Evolutionary conservation across 2,888 invertebrate genomes (phyloP), one percentile per base, ranked within the genome.

Genomic region (Caenorhabditis sp.): DNA sequence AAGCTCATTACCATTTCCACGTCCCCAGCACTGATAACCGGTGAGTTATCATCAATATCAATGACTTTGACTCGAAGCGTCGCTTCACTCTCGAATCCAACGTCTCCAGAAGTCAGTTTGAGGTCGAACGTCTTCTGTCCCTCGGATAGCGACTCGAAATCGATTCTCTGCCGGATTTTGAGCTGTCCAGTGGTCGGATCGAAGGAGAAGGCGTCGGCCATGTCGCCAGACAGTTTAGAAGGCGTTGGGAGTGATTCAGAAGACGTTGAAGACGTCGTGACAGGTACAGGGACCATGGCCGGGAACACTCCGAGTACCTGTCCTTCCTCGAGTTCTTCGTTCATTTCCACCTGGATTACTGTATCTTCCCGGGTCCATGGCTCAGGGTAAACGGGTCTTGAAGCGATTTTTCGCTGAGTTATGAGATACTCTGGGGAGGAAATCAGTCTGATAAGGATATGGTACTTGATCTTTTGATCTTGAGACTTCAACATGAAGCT

Each of bases 11-110:
- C 82, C 44, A 64, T 61, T 15, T 61, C 74, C 11, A 70, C n/a
- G 4, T 69, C 44, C n/a, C 44, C 61, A 18, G 69, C 44, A 26
- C 60, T 53, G 35, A 88, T 80, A 11, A 71, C 61, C 9, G 88
- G 88, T 3, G 86, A 58, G 32, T 88, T 86, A 69, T 88, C 88
- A 69, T 88, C 87, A 22, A 84, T 56, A 51, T 88, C 86, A 18
- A 81, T 3, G 22, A 88, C 70, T 11, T 64, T 47, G 13, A 88
- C 51, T 47, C 60, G 64, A 35, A 88, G 40, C 18, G 78, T 40
- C 2, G 83, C 83, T 1, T 24, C 35, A 15, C 84, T 77, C 47
- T 83, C 77, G 37, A 79, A 84, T 18, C 69, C 78, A 0, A 51
- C 64, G n/a, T 85, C 85, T 22, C 85, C 85, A 9, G 87, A 77